Conservation (phyloP, 2,888 invertebrate genomes). For the Zaprionus lineosus region DNA sequence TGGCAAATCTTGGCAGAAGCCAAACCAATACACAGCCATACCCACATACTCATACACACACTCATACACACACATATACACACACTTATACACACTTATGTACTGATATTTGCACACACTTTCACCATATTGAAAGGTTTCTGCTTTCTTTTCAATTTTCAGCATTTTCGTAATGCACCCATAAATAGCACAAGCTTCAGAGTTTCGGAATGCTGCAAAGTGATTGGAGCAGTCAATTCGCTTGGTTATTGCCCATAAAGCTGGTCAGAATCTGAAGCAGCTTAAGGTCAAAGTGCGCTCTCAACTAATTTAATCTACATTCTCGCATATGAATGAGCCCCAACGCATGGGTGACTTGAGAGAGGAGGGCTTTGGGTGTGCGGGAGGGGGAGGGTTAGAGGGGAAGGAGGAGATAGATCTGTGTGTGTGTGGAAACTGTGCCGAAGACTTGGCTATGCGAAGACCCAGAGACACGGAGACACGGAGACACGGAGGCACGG, state of each 20-base stretch:
- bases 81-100: background rate
- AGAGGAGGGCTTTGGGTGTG: no score
- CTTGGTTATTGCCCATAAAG: constrained; percentile 40
- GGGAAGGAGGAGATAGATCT: no score
- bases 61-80: background rate
- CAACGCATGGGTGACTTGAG: no score
- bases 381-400: no score
- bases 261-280: constrained; percentile 45
- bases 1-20: background rate
- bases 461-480: background rate
- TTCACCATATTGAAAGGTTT: constrained; percentile 4
- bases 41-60: background rate
- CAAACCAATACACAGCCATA: background rate
- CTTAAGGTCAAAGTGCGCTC: constrained; percentile 48
- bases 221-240: constrained; percentile 37
- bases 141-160: background rate
- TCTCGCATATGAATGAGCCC: constrained; percentile 25
- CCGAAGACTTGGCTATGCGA: background rate
- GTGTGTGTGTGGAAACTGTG: no score
- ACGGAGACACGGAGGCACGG: background rate
- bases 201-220: constrained; percentile 21
- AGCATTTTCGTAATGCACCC: background rate
- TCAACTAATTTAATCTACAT: constrained; percentile 51
- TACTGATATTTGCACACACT: background rate
- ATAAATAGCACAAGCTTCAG: background rate